These are phyloP conservation scores for Hylomyscus alleni DNA, from an alignment of 2,797 vertebrate species.

Conservation along the genomic window DNA sequence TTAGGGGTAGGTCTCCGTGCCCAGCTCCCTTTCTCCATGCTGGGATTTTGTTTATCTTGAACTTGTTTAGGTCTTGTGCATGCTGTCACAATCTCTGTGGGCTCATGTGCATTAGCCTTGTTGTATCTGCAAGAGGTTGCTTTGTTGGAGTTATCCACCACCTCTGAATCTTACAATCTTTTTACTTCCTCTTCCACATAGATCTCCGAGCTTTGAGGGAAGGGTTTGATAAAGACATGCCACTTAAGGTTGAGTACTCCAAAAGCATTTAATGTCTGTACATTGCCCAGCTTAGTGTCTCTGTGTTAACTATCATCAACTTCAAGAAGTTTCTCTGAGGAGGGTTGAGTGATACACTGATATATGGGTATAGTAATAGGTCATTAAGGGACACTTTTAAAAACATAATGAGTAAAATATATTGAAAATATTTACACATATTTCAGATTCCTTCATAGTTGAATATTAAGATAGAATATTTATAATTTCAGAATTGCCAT, in stretches of 20 bases:
- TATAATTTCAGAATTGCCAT: conserved; percentile 98
- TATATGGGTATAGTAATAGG: background rate
- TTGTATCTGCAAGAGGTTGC: background rate
- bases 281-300: background rate
- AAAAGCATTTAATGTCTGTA: background rate
- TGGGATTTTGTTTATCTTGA: background rate
- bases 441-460: conserved; percentile 97
- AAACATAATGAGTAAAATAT: conserved; percentile 99
- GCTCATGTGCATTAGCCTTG: background rate
- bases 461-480: conserved; percentile 99
- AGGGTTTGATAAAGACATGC: background rate
- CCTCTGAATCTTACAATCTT: background rate
- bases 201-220: background rate
- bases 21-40: background rate
- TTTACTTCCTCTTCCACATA: background rate
- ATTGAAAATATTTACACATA: conserved; percentile 99
- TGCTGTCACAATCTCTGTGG: background rate
- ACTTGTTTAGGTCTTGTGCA: no score
- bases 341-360: background rate
- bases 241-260: background rate
- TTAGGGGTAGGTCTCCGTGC: no score
- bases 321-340: background rate
- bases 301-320: background rate
- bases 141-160: background rate
- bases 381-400: background rate